phyloP scores from a whole-genome alignment of 2,888 invertebrate species.

The Hyposoter didymator region DNA sequence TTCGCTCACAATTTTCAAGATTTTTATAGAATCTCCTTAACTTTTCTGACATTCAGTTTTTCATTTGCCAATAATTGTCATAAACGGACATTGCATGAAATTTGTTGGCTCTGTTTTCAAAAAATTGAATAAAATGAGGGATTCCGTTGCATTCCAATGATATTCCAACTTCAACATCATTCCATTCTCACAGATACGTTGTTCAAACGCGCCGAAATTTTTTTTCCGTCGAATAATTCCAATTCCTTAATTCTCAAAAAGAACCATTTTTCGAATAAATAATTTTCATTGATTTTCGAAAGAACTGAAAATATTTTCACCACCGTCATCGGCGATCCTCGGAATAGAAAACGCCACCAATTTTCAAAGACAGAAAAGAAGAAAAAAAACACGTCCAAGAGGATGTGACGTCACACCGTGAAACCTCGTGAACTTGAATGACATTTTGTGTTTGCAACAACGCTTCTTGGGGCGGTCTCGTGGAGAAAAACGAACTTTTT shows the following conservation, averaged over 20 bases:
- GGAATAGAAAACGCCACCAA: no score
- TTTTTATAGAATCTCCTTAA: no score
- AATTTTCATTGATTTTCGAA: background rate
- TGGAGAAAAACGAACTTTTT: background rate
- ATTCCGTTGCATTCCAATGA: no score
- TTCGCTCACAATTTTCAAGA: no score
- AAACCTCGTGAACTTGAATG: background rate
- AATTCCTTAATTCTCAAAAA: background rate
- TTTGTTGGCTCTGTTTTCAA: no score
- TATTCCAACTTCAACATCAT: no score
- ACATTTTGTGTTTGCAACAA: background rate
- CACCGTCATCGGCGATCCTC: background rate
- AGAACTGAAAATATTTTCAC: background rate
- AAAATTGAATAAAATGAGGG: no score
- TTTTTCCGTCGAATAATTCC: background rate
- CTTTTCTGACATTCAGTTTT: no score
- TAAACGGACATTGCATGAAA: no score
- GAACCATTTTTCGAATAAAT: background rate
- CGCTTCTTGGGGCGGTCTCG: background rate
- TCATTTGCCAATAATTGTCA: no score
- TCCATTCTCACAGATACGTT: background rate
- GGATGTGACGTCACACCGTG: background rate
- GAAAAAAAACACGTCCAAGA: background rate
- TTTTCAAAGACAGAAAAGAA: background rate
- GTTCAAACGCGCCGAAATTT: background rate